A percentile compares a stretch with the other conserved stretches of the same genome.
These are phyloP conservation scores for Microcebus murinus DNA, from an alignment of 2,113 vertebrate genomes.

Conservation along the genomic window DNA sequence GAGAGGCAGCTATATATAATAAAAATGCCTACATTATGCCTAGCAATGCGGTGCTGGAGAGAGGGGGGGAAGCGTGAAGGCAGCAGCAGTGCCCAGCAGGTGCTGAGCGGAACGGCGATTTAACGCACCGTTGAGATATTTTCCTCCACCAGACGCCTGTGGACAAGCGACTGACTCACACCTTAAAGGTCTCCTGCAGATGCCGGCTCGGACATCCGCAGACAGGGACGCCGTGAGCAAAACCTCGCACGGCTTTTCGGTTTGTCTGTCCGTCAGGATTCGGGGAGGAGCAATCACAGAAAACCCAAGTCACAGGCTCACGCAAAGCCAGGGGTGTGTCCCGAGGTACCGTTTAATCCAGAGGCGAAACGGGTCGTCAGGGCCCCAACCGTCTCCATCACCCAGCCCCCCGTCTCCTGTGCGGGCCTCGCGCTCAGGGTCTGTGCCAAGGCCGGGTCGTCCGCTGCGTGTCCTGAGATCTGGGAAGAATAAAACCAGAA, in stretches of 20 bases:
- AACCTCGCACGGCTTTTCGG: background rate
- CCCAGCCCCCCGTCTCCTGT: background rate
- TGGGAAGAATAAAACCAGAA: accelerated
- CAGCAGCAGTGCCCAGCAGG: background rate
- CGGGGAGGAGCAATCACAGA: background rate
- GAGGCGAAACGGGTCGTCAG: accelerated
- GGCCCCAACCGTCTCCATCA: accelerated
- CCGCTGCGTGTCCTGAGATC: background rate
- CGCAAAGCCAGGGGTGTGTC: background rate
- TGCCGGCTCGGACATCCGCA: accelerated
- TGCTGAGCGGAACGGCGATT: background rate
- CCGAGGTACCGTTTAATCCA: too few species aligned
- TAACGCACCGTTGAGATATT: too few species aligned
- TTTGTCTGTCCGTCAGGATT: background rate
- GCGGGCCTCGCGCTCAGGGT: accelerated
- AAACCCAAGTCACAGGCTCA: background rate
- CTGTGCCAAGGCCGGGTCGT: too few species aligned
- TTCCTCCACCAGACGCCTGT: too few species aligned
- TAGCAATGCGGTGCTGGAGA: background rate
- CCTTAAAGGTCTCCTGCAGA: accelerated
- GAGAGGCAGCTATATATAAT: too few species aligned
- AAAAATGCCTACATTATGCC: accelerated
- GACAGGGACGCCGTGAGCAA: background rate
- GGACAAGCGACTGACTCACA: background rate
- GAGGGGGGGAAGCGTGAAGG: background rate